phyloP scores from a whole-genome alignment of 2,888 invertebrate genomes.

The Mesorhabditis spiculigera region DNA sequence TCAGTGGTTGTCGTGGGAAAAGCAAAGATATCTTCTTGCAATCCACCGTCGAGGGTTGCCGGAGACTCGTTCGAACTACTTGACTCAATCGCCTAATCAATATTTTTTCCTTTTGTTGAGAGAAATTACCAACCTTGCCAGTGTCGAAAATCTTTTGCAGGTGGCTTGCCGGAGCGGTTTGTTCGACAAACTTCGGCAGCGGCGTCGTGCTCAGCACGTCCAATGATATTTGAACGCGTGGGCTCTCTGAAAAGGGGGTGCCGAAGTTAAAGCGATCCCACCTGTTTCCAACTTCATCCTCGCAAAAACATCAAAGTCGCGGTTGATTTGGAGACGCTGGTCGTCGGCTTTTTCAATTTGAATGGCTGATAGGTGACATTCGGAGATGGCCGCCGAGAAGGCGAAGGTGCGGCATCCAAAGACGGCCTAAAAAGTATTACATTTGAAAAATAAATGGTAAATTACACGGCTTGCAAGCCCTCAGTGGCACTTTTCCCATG shows the following conservation, averaged over 20 bases:
- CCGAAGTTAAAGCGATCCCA: neutral
- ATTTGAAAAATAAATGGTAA: too few relatives aligned
- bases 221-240: neutral
- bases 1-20: too few relatives aligned
- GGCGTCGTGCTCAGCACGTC: neutral
- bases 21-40: too few relatives aligned
- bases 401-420: slow-evolving; percentile 29
- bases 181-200: too few relatives aligned
- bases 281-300: neutral
- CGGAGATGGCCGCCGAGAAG: slow-evolving; percentile 15
- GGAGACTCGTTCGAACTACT: too few relatives aligned
- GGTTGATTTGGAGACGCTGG: neutral
- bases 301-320: neutral
- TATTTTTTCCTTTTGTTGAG: too few relatives aligned
- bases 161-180: too few relatives aligned
- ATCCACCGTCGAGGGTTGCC: too few relatives aligned
- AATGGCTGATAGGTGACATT: slow-evolving; percentile 27
- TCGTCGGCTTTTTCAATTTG: slow-evolving; percentile 10
- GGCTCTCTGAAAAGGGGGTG: neutral
- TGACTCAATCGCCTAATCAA: too few relatives aligned
- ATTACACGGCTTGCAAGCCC: neutral
- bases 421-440: slow-evolving; percentile 15
- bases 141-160: neutral
- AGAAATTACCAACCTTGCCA: neutral
- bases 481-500: neutral